These are phyloP conservation scores for Dorcus parallelipipedus DNA, from an alignment of 2,888 invertebrate species.

Conservation along the genomic window DNA sequence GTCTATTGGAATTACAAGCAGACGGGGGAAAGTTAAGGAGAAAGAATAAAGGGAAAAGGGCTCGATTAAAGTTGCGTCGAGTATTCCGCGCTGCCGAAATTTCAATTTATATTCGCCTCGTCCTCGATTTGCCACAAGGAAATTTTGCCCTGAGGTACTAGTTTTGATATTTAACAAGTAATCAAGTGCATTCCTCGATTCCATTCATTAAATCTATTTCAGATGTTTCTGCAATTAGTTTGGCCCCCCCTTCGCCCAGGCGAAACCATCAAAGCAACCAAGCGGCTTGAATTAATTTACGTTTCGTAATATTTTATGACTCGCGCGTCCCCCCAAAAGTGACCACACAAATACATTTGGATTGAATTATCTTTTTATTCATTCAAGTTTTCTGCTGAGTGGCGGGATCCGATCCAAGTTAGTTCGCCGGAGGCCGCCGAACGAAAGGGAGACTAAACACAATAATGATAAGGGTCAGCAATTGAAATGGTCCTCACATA, in stretches of 20 bases:
- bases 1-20: constrained; percentile 3
- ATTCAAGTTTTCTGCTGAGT: constrained; percentile 9
- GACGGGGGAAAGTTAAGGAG: background rate
- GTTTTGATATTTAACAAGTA: background rate
- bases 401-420: constrained; percentile 9
- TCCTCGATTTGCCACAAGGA: background rate
- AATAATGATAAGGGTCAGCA: constrained; percentile 44
- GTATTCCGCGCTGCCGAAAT: background rate
- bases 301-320: too few species aligned
- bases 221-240: constrained; percentile 8
- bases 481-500: constrained; percentile 40
- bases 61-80: background rate
- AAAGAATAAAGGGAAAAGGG: background rate
- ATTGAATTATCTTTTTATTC: constrained; percentile 6
- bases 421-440: constrained; percentile 15
- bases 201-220: constrained; percentile 6
- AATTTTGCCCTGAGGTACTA: too few species aligned
- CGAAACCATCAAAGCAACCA: background rate
- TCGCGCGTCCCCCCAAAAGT: too few species aligned
- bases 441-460: constrained; percentile 34
- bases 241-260: background rate
- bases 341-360: too few species aligned
- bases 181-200: constrained; percentile 1
- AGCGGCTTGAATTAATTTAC: too few species aligned
- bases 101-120: background rate